Percentiles rank a stretch among this genome's conserved stretches.
Conservation (phyloP, 2,888 invertebrate genomes). For the Aporophyla lueneburgensis region DNA sequence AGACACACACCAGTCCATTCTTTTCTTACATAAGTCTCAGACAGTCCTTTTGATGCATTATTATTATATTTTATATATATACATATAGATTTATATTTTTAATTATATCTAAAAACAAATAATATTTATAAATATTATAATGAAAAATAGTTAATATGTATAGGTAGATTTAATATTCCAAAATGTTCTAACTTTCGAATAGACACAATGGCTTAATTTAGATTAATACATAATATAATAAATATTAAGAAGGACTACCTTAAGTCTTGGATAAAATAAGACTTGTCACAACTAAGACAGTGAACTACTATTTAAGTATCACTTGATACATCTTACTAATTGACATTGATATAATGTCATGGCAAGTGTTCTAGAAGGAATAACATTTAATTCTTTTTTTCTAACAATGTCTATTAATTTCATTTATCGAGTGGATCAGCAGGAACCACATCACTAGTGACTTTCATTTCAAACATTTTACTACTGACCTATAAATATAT, state of each 20-base stretch:
- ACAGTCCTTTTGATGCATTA: not conserved
- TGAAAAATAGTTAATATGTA: not conserved
- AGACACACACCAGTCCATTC: conserved; percentile 21
- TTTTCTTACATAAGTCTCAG: conserved; percentile 6
- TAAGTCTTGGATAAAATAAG: not conserved
- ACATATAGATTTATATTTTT: not conserved
- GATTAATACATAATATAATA: not conserved
- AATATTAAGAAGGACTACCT: not conserved
- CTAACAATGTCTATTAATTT: not conserved
- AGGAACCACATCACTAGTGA: not conserved
- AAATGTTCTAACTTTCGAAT: not conserved
- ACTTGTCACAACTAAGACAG: not conserved
- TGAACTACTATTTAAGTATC: not conserved
- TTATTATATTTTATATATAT: not conserved
- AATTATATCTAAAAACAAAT: not conserved
- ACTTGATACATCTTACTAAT: not conserved
- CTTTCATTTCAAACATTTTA: conserved; percentile 1
- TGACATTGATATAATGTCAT: not conserved
- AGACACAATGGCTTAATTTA: not conserved
- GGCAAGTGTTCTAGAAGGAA: conserved; percentile 1
- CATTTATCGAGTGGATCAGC: not conserved
- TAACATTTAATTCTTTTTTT: not conserved
- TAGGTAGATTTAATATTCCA: not conserved
- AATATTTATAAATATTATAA: not conserved
- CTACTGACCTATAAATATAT: not conserved